Base-by-base conservation (phyloP, 2,888 invertebrate genomes). In the Eueremaeus valkanovi region DNA sequence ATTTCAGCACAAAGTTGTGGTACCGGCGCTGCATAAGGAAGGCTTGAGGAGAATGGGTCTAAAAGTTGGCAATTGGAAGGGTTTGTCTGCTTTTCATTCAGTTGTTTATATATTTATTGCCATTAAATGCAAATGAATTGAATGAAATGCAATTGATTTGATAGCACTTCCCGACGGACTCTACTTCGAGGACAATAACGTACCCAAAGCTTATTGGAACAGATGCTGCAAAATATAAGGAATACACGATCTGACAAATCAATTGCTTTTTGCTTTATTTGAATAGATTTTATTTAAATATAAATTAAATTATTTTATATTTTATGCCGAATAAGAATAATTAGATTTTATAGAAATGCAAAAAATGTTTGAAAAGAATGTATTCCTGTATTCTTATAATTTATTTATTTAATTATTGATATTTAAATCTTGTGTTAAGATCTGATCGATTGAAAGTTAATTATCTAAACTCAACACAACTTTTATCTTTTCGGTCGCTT, bases 151-250 rank as follows among this genome's bases (percentile, higher is more conserved):
- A 6, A 29, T 49, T 68, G 11, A 29, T 75, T 76, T 18, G 16
- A 24, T 49, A 79, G 79, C 78, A n/a, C 73, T 77, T n/a, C 78
- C 77, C 27, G 78, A 79, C 42, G 79, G 79, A 0, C 68, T 79
- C 18, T 77, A 77, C 76, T 78, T 78, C 40, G 78, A 79, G 73
- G 79, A 78, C 36, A 76, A 75, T 58, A 3, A 73, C 1, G 73
- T 76, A 3, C 78, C 79, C 13, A 73, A 76, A 74, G 77, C 78
- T 18, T 72, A 75, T 31, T 79, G 79, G 79, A 79, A 78, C 42
- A 68, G 74, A 51, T 79, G 79, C 24, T 79, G 78, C 73, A 77
- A 63, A 55, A 3, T 51, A 24, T 58, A 24, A 73, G 49, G n/a
- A n/a, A n/a, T n/a, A 21, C 24, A 55, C n/a, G 5, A n/a, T 49